Base-by-base conservation (phyloP, 1,140 invertebrate species). In the Bactericera cockerelli region DNA sequence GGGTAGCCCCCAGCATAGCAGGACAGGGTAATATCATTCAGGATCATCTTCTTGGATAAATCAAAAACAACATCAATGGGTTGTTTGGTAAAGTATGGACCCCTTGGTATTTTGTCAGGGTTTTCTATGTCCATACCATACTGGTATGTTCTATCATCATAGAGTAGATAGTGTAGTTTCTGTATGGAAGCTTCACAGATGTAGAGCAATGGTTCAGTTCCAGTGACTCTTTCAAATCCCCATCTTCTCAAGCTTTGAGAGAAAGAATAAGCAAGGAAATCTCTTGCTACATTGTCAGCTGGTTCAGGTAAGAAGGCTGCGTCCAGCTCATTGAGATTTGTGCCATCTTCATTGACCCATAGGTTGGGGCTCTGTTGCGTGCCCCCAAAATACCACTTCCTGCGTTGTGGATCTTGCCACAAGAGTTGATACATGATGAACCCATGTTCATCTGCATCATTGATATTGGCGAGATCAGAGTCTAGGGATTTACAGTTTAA, bases 1-100 rank as follows among this genome's bases (percentile, higher is more conserved):
- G 94, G 93, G 73, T 86, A 95, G 1, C 89, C 93, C 55, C 82
- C 83, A 61, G 92, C 92, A 58, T 89, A 73, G 72, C 92, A 96
- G 64, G 78, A 76, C 54, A 54, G 69, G 67, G 54, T 8, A 58
- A 38, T 49, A 74, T 89, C 80, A 67, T 90, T 84, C 38, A 78
- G 79, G 55, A 82, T 66, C 54, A 74, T 78, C 61, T 77, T 75
- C 68, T 82, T 83, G n/a, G 83, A 80, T 6, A 83, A 75, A 75
- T 94, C 90, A 74, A 87, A 94, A 38, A 89, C 86, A 22, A 79
- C 84, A 67, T 85, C 78, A 22, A 77, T 73, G 1, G 93, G 92
- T 69, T 96, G 86, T 65, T 81, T 82, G 24, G 88, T 84, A 68
- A 96, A 93, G 69, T 81, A 87, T 13, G 93, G 93, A 1, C 90